Conservation (phyloP, 2,113 vertebrate species). For the Cricetomys ansorgei region DNA sequence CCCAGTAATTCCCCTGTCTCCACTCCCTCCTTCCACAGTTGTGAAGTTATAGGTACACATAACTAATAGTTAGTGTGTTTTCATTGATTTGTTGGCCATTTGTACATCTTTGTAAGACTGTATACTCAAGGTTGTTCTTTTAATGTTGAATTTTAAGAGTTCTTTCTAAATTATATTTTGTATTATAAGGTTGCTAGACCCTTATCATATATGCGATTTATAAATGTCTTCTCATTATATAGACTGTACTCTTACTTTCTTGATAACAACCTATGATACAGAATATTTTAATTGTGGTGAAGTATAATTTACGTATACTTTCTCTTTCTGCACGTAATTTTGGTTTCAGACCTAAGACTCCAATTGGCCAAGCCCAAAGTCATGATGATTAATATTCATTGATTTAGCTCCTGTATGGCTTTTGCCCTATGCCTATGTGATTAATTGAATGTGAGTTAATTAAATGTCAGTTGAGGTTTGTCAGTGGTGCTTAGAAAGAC, state of each 20-base stretch:
- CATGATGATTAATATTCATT: background rate
- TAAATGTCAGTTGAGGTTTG: background rate
- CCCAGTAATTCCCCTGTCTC: background rate
- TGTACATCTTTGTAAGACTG: background rate
- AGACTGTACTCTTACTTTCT: background rate
- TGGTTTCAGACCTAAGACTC: background rate
- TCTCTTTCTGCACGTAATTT: background rate
- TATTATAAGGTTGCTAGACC: background rate
- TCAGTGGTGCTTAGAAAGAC: background rate
- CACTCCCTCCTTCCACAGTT: background rate
- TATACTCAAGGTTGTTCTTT: background rate
- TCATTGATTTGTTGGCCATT: background rate
- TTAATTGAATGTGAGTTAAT: slow-evolving; percentile 18
- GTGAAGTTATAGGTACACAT: background rate
- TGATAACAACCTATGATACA: background rate
- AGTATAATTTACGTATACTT: background rate
- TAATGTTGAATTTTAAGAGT: background rate
- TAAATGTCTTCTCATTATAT: background rate
- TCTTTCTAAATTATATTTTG: background rate
- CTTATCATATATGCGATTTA: background rate
- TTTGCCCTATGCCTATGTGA: background rate
- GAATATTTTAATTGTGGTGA: slow-evolving; percentile 7
- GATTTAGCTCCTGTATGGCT: background rate
- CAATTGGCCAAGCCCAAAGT: background rate
- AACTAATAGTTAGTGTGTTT: background rate